A percentile compares a stretch with the other conserved stretches of the same genome.
Evolutionary conservation across 2,888 invertebrate species (phyloP).

Genomic region (Eilema caniola): DNA sequence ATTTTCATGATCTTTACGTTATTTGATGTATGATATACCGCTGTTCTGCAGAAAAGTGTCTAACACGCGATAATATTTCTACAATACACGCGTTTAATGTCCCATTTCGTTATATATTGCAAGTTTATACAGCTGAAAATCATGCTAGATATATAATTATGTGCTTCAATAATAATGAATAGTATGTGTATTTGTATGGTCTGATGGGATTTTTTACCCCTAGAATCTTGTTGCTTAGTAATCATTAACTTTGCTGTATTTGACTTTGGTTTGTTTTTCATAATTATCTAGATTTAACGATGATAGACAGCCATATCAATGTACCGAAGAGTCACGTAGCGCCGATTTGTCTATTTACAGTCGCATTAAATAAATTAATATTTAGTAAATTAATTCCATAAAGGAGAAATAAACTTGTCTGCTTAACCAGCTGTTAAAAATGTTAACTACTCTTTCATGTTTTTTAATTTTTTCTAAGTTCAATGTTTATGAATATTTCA

Average conservation of each 20-base stretch:
- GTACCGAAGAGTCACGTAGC: constrained; percentile 69
- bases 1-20: constrained; percentile 56
- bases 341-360: constrained; percentile 46
- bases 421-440: constrained; percentile 38
- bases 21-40: constrained; percentile 34
- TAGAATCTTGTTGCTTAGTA: background rate
- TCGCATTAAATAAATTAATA: constrained; percentile 2
- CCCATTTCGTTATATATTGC: constrained; percentile 22
- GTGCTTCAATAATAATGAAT: constrained; percentile 28
- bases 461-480: background rate
- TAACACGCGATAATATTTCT: constrained; percentile 8
- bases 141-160: constrained; percentile 29
- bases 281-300: constrained; percentile 43
- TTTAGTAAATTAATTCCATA: background rate
- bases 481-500: constrained; percentile 8
- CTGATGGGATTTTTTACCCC: constrained; percentile 2
- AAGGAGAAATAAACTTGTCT: background rate
- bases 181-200: constrained; percentile 18
- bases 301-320: constrained; percentile 65
- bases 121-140: constrained; percentile 34
- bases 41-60: constrained; percentile 12
- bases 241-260: background rate
- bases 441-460: background rate
- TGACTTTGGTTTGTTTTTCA: constrained; percentile 13
- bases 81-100: constrained; percentile 13